Evolutionary conservation across 2,888 invertebrate genomes (phyloP).

Genomic region (Furcula furcula): DNA sequence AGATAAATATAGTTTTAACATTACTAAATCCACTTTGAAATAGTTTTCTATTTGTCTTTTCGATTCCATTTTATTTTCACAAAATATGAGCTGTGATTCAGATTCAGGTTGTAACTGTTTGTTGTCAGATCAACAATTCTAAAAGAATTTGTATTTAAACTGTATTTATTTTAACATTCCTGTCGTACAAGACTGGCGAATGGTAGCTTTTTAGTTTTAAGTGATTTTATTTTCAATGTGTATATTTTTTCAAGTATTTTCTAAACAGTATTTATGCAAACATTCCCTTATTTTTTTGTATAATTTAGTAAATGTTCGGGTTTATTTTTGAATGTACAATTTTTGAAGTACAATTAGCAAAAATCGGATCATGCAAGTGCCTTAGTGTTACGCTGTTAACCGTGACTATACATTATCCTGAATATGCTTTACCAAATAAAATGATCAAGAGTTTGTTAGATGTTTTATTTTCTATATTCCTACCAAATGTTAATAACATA

Average conservation of each 20-base stretch:
- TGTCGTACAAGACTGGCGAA: slow-evolving; percentile 34
- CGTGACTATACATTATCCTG: slow-evolving; percentile 39
- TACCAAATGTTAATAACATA: too few relatives aligned
- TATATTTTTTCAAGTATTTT: slow-evolving; percentile 22
- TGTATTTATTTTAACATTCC: slow-evolving; percentile 58
- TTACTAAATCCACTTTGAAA: too few relatives aligned
- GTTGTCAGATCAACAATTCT: slow-evolving; percentile 3
- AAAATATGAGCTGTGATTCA: slow-evolving; percentile 26
- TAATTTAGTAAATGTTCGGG: slow-evolving; percentile 13
- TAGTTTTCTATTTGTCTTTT: too few relatives aligned
- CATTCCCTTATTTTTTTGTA: slow-evolving; percentile 32
- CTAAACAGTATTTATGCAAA: slow-evolving; percentile 31
- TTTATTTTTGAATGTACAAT: slow-evolving; percentile 27
- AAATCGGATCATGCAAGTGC: slow-evolving; percentile 48
- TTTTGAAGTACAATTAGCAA: slow-evolving; percentile 46
- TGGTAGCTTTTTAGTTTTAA: slow-evolving; percentile 27
- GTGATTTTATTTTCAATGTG: background rate
- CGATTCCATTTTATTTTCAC: slow-evolving; percentile 10
- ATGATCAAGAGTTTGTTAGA: slow-evolving; percentile 26
- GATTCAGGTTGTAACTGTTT: too few relatives aligned
- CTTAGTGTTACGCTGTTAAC: slow-evolving; percentile 41
- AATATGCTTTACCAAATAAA: slow-evolving; percentile 57
- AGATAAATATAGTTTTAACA: too few relatives aligned
- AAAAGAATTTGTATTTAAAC: slow-evolving; percentile 12
- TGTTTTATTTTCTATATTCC: slow-evolving; percentile 18